Evolutionary conservation across 2,888 invertebrate species (phyloP), one percentile per base, ranked within the genome.

Genomic region (Dynastes hyllus): DNA sequence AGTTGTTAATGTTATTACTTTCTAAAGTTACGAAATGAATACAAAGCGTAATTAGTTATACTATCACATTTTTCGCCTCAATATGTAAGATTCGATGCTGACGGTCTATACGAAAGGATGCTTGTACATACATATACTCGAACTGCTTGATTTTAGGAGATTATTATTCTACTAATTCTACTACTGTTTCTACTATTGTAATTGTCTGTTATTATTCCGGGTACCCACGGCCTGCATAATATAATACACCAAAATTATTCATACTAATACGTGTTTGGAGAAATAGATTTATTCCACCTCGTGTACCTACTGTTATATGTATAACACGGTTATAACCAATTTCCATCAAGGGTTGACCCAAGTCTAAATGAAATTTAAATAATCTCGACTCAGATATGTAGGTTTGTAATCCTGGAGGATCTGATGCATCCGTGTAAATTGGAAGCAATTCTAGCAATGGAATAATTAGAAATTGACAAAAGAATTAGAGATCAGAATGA

Each of bases 181-280:
- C 40, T 13, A 51, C 16, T 50, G 50, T 69, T 69, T 50, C 58
- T 40, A 61, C 22, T 40, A 73, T 58, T 63, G 61, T 61, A 75
- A 61, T 75, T 63, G 61, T 69, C 27, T 29, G 51, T 75, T 75
- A 75, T 75, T 75, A 75, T 63, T 75, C 73, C 50, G 45, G 61
- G 27, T 40, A 61, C 58, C 73, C 73, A 37, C 22, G 27, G 63
- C 45, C 73, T 75, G 73, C 61, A 61, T 61, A 61, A 61, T 61
- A 75, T 75, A 75, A 75, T 75, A 75, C 45, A 45, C 61, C 63
- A 75, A 61, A 75, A 75, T 75, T 75, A 75, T 75, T 73, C 73
- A 75, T 75, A 61, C 61, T 40, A 75, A 75, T 75, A 75, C 73
- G 73, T 75, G 73, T 75, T 75, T 58, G 58, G 73, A 61, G 73